Conservation (phyloP, 2,797 vertebrate genomes). For the Platalea minor region DNA sequence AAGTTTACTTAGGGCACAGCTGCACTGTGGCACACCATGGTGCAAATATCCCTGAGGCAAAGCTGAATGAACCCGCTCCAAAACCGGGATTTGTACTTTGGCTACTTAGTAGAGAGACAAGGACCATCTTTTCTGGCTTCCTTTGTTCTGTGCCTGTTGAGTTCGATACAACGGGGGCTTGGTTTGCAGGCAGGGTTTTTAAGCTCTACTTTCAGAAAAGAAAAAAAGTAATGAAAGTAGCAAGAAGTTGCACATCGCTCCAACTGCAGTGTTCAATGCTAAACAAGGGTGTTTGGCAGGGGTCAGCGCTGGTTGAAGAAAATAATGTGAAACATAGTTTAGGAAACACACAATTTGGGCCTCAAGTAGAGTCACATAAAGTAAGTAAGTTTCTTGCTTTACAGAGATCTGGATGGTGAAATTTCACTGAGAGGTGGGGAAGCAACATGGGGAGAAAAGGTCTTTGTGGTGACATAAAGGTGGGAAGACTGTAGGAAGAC, state of each 20-base stretch:
- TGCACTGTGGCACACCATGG: not conserved
- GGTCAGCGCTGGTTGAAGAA: not conserved
- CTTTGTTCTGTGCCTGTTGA: not conserved
- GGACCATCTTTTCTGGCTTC: not conserved
- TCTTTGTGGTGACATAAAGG: not conserved
- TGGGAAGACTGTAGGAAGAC: not conserved
- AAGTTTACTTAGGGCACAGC: slow-evolving; percentile 9
- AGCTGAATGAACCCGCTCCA: not conserved
- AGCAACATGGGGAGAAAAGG: not conserved
- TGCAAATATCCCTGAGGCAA: slow-evolving; percentile 1
- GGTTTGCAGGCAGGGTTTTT: not conserved
- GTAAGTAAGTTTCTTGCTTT: not conserved
- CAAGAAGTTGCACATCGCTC: not conserved
- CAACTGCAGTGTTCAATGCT: not conserved
- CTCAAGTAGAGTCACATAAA: not conserved
- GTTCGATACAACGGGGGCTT: not conserved
- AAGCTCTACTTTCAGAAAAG: not conserved
- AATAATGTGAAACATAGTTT: not conserved
- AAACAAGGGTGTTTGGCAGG: not conserved
- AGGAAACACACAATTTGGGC: not conserved
- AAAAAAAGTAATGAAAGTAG: not conserved
- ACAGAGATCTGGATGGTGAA: not conserved
- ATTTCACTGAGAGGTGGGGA: not conserved
- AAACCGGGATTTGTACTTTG: not conserved
- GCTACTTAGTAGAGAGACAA: not conserved